A percentile compares a stretch with the other conserved stretches of the same genome.
phyloP scores from a whole-genome alignment of 64 coral and sea anemone species.

The Montipora efflorescens region DNA sequence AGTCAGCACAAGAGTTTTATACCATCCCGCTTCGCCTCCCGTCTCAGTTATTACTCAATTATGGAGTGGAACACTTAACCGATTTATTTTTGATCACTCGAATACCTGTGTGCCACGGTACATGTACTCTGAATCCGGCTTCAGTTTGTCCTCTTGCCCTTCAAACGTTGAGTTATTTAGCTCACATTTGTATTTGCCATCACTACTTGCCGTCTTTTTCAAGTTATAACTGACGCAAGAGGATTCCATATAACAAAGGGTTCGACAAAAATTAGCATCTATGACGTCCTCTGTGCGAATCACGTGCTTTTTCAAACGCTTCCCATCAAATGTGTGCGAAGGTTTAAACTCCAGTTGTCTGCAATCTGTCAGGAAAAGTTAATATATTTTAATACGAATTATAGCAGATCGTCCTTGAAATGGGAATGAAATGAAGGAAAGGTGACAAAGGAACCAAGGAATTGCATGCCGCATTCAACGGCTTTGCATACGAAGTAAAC shows the following conservation, averaged over 20 bases:
- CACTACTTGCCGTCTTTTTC: not conserved
- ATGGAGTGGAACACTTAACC: too few relatives aligned
- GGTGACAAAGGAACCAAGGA: too few relatives aligned
- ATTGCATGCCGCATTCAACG: too few relatives aligned
- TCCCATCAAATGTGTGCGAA: not conserved
- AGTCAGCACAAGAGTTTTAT: too few relatives aligned
- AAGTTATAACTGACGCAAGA: conserved; percentile 17
- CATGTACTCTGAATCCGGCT: not conserved
- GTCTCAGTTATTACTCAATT: too few relatives aligned
- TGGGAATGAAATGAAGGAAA: too few relatives aligned
- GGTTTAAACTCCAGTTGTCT: not conserved
- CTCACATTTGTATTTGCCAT: not conserved
- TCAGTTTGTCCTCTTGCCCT: not conserved
- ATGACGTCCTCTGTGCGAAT: not conserved
- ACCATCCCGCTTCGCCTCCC: too few relatives aligned
- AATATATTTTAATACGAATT: too few relatives aligned
- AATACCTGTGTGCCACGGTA: conserved; percentile 9
- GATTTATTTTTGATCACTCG: too few relatives aligned
- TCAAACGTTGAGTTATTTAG: conserved; percentile 16
- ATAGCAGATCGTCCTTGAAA: too few relatives aligned
- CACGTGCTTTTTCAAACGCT: conserved; percentile 15
- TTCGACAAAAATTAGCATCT: not conserved
- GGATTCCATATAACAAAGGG: not conserved
- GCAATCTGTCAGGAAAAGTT: too few relatives aligned
- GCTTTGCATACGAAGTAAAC: too few relatives aligned